Percentiles rank a stretch among this genome's conserved stretches.
Evolutionary conservation across 2,888 invertebrate species (phyloP).

Genomic region (Chirona hameri): DNA sequence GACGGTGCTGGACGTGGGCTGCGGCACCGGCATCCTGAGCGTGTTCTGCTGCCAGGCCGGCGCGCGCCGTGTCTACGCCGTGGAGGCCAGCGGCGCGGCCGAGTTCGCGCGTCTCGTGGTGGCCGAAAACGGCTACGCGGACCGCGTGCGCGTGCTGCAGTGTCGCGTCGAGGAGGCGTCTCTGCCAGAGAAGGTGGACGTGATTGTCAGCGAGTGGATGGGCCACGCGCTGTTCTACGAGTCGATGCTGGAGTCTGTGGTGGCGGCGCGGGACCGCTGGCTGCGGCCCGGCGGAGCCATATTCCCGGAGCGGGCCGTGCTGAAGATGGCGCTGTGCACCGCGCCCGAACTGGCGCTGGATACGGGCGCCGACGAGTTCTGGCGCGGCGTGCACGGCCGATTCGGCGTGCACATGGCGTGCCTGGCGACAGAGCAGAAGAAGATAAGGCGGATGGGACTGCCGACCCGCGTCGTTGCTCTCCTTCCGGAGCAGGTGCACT

Average conservation of each 20-base stretch:
- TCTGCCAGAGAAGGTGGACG: slow-evolving; percentile 67
- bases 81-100: slow-evolving; percentile 66
- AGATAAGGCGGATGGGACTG: slow-evolving; percentile 34
- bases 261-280: slow-evolving; percentile 75
- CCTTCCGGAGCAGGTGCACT: slow-evolving; percentile 38
- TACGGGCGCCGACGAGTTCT: slow-evolving; percentile 38
- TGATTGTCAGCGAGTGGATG: slow-evolving; percentile 97
- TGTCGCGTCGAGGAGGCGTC: slow-evolving; percentile 70
- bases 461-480: slow-evolving; percentile 38
- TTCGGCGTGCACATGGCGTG: slow-evolving; percentile 39
- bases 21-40: slow-evolving; percentile 67
- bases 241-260: slow-evolving; percentile 88
- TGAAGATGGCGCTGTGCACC: slow-evolving; percentile 38
- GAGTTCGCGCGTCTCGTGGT: slow-evolving; percentile 50
- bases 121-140: slow-evolving; percentile 63
- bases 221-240: slow-evolving; percentile 95
- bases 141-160: slow-evolving; percentile 65
- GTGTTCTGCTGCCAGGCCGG: slow-evolving; percentile 86
- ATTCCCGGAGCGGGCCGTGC: slow-evolving; percentile 39
- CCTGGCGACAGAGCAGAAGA: slow-evolving; percentile 33
- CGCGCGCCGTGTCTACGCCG: slow-evolving; percentile 78
- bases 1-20: slow-evolving; percentile 39
- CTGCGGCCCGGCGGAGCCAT: slow-evolving; percentile 47
- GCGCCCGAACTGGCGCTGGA: slow-evolving; percentile 36
- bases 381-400: slow-evolving; percentile 37